Conservation (phyloP, 1,140 invertebrate species). For the Platorchestia sp. region DNA sequence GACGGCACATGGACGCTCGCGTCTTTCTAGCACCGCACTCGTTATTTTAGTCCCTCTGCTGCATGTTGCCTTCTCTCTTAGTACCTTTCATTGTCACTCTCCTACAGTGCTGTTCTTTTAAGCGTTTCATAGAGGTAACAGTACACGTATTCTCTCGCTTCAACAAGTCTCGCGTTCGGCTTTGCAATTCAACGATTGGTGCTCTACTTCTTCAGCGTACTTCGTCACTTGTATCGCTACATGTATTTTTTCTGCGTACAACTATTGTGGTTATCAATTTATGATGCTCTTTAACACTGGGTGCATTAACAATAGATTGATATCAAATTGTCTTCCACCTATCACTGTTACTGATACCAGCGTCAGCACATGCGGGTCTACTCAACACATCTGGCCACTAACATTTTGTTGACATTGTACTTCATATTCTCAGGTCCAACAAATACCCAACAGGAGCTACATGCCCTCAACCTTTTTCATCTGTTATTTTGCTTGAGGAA, state of each 20-base stretch:
- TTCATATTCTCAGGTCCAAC: not conserved
- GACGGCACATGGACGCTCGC: not conserved
- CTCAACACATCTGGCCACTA: not conserved
- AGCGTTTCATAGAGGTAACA: not conserved
- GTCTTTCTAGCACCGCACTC: conserved; percentile 40
- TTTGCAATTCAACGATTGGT: not conserved
- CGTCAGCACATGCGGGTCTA: not conserved
- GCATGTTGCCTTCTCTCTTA: conserved; percentile 30
- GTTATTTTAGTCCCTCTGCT: conserved; percentile 21
- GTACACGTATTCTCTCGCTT: not conserved
- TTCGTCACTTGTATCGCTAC: not conserved
- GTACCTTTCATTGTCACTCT: conserved; percentile 8
- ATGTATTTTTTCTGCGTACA: not conserved
- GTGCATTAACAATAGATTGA: not conserved
- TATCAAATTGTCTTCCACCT: not conserved
- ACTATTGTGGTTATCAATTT: not conserved
- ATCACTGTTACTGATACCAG: not conserved
- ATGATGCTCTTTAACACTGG: not conserved
- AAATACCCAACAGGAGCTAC: not conserved
- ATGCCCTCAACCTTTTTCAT: not conserved
- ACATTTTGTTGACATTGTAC: not conserved
- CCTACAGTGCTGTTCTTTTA: conserved; percentile 10
- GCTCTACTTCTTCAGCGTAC: not conserved
- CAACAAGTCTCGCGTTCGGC: not conserved
- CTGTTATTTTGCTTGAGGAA: not conserved